Percentiles rank a stretch among this genome's conserved stretches.
Conservation (phyloP, 2,797 vertebrate genomes). For the Parauchenoglanis ngamensis region DNA sequence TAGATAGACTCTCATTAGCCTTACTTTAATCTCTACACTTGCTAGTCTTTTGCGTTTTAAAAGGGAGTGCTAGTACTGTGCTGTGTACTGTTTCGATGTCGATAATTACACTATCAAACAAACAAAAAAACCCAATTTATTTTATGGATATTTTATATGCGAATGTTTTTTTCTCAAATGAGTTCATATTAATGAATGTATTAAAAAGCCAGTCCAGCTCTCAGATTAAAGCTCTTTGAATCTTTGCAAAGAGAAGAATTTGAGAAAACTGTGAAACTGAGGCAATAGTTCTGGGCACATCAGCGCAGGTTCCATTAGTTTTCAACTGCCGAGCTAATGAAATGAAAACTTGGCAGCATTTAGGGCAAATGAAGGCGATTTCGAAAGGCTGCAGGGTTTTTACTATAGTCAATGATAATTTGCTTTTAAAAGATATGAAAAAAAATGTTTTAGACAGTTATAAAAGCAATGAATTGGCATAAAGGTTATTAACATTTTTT, state of each 20-base stretch:
- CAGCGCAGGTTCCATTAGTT: not conserved
- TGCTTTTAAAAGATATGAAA: not conserved
- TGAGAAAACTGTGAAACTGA: not conserved
- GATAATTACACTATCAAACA: not conserved
- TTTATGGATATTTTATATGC: not conserved
- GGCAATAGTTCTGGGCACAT: not conserved
- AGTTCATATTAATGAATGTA: not conserved
- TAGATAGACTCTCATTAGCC: not conserved
- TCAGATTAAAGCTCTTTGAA: not conserved
- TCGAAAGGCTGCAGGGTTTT: not conserved
- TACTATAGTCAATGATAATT: not conserved
- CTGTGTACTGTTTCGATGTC: not conserved
- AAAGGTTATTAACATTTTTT: not conserved
- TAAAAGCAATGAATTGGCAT: not conserved
- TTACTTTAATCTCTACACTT: not conserved
- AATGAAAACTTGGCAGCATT: slow-evolving; percentile 22
- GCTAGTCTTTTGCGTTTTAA: not conserved
- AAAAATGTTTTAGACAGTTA: not conserved
- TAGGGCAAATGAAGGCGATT: not conserved
- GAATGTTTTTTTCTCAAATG: not conserved
- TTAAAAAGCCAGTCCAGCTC: not conserved
- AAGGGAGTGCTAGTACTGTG: not conserved
- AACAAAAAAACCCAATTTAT: not conserved
- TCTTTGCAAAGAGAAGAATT: not conserved
- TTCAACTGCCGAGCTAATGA: slow-evolving; percentile 10